These are phyloP conservation scores for Chalcis sispes DNA, from an alignment of 2,888 invertebrate genomes.

Conservation along the genomic window DNA sequence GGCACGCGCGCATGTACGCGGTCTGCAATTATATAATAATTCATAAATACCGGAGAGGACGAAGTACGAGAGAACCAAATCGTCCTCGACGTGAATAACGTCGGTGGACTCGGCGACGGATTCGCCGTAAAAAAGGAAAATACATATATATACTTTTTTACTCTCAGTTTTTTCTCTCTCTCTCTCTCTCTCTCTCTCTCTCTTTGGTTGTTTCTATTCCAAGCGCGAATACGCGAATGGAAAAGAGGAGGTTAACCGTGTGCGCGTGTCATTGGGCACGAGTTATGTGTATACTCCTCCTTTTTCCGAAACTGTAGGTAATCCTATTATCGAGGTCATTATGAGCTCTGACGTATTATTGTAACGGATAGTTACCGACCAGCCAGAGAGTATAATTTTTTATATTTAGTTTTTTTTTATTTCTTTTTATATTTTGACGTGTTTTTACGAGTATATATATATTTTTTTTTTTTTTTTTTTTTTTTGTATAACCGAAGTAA, in stretches of 20 bases:
- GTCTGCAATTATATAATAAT: constrained; percentile 54
- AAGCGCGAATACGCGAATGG: neutral
- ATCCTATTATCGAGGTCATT: constrained; percentile 72
- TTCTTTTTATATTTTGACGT: no score
- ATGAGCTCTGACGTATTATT: constrained; percentile 73
- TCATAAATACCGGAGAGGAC: constrained; percentile 49
- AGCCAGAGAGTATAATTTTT: no score
- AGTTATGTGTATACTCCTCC: constrained; percentile 16
- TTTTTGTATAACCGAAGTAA: no score
- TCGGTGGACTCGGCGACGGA: constrained; percentile 24
- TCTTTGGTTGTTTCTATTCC: no score
- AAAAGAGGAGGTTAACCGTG: constrained; percentile 10
- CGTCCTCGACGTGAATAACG: constrained; percentile 15
- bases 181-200: no score
- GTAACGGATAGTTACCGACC: constrained; percentile 69
- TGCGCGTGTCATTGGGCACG: constrained; percentile 19
- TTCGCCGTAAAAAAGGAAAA: neutral
- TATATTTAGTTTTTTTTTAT: no score
- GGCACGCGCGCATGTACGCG: constrained; percentile 16
- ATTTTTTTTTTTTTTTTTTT: no score
- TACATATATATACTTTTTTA: no score
- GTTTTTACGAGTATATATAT: no score
- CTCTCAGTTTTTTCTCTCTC: neutral
- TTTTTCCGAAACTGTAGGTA: constrained; percentile 63
- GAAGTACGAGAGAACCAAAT: neutral